These are phyloP conservation scores for Matsumurasca onukii DNA, from an alignment of 1,140 invertebrate species.

Conservation along the genomic window DNA sequence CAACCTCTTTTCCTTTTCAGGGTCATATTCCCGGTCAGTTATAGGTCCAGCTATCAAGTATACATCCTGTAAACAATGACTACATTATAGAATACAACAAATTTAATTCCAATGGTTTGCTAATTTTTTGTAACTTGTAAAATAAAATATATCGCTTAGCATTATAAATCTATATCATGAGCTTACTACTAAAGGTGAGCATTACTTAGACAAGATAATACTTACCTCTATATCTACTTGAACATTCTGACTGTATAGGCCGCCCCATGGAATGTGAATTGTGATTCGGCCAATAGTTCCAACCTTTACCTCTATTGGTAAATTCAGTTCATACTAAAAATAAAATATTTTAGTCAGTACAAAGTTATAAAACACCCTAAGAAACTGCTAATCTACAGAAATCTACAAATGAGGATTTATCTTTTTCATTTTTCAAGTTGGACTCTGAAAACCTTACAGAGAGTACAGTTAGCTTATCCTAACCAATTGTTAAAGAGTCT, in stretches of 20 bases:
- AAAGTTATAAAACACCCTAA: too few relatives aligned
- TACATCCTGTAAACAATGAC: constrained; percentile 57
- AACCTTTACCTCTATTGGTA: constrained; percentile 79
- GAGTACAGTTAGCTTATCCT: too few relatives aligned
- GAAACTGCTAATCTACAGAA: too few relatives aligned
- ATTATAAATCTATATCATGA: background rate
- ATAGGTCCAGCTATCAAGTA: constrained; percentile 74
- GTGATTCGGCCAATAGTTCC: constrained; percentile 74
- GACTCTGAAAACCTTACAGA: too few relatives aligned
- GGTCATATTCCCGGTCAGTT: constrained; percentile 64
- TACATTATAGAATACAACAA: background rate
- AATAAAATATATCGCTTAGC: background rate
- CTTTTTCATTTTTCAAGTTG: too few relatives aligned
- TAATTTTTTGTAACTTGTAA: background rate
- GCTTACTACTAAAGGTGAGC: background rate
- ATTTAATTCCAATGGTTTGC: background rate
- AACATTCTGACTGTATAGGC: constrained; percentile 67
- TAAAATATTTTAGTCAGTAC: too few relatives aligned
- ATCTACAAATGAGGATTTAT: too few relatives aligned
- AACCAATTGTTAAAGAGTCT: too few relatives aligned
- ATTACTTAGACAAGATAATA: too few relatives aligned
- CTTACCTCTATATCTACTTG: constrained; percentile 64
- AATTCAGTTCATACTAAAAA: constrained; percentile 73
- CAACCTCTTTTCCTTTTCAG: constrained; percentile 70
- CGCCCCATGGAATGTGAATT: constrained; percentile 76